Evolutionary conservation across 1,140 invertebrate species (phyloP), one percentile per base, ranked within the genome.

Genomic region (Megathymus violae): DNA sequence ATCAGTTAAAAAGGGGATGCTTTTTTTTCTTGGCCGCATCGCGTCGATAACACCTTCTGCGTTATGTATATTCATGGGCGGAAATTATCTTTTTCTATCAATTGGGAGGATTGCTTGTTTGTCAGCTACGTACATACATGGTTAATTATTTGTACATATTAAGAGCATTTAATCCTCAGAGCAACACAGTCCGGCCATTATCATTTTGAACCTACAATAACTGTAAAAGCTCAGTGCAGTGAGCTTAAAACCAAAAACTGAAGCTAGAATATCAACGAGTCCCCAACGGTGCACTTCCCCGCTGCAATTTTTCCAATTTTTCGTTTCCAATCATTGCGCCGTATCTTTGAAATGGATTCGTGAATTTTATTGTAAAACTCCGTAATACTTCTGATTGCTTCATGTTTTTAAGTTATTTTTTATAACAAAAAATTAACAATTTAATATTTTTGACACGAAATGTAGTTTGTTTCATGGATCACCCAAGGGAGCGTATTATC

Each of bases 271-370:
- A 46, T 34, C 40, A 46, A 31, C 15, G 40, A 58, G 46, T 58
- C n/a, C 52, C 52, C 52, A 34, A 46, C 40, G 46, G 52, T n/a
- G 38, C 52, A 44, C 25, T 58, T 46, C 41, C 4, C 25, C 40
- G 41, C 25, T 34, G 22, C 40, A 46, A 58, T 58, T 44, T 58
- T 58, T 58, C 40, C 52, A 44, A 58, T 58, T 58, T 51, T 58
- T 58, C 41, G 40, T 58, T 58, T 58, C 52, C 52, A 46, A 46
- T 46, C 16, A 27, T 15, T 46, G 31, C 25, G 19, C 3, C 31
- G 48, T 50, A 41, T 58, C 52, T 44, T 25, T 16, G 52, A 46
- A 58, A 58, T 58, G 25, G 40, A 34, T 58, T 58, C 27, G 52
- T 44, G 25, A 15, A 34, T 58, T 58, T 16, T 25, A 41, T 58